These are phyloP conservation scores for Lymantria monacha DNA, from an alignment of 2,888 invertebrate species.

Conservation along the genomic window DNA sequence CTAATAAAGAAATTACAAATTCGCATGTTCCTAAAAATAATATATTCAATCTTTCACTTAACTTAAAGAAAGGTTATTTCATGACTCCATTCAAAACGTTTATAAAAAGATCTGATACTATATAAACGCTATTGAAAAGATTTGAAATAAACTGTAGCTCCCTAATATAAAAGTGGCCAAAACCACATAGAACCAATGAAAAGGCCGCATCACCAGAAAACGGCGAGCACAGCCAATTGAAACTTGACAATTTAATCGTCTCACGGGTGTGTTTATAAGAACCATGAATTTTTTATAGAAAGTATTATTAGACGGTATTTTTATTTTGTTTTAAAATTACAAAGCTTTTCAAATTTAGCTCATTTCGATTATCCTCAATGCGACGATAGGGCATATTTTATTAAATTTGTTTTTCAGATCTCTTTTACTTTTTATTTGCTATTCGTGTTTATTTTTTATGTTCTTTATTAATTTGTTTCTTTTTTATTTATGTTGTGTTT, in stretches of 20 bases:
- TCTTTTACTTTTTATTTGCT: too few relatives aligned
- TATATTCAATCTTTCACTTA: too few relatives aligned
- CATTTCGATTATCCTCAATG: constrained; percentile 20
- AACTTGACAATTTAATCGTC: constrained; percentile 35
- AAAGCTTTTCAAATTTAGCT: constrained; percentile 22
- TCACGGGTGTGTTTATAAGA: constrained; percentile 26
- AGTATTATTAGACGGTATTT: constrained; percentile 22
- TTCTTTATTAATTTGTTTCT: too few relatives aligned
- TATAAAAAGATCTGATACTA: constrained; percentile 8
- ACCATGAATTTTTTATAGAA: constrained; percentile 38
- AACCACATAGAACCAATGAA: constrained; percentile 28
- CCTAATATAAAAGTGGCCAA: constrained; percentile 33
- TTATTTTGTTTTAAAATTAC: constrained; percentile 27
- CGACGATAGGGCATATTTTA: neutral
- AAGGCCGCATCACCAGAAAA: constrained; percentile 32
- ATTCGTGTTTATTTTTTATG: too few relatives aligned
- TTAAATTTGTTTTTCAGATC: too few relatives aligned
- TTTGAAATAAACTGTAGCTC: constrained; percentile 30
- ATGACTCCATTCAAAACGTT: constrained; percentile 14
- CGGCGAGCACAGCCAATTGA: constrained; percentile 28
- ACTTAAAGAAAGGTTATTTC: too few relatives aligned
- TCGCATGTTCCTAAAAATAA: too few relatives aligned
- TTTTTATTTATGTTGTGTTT: too few relatives aligned
- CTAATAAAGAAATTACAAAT: too few relatives aligned
- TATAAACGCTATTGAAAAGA: constrained; percentile 21